A percentile compares a stretch with the other conserved stretches of the same genome.
Conservation (phyloP, 2,888 invertebrate species). For the Dione vanillae region DNA sequence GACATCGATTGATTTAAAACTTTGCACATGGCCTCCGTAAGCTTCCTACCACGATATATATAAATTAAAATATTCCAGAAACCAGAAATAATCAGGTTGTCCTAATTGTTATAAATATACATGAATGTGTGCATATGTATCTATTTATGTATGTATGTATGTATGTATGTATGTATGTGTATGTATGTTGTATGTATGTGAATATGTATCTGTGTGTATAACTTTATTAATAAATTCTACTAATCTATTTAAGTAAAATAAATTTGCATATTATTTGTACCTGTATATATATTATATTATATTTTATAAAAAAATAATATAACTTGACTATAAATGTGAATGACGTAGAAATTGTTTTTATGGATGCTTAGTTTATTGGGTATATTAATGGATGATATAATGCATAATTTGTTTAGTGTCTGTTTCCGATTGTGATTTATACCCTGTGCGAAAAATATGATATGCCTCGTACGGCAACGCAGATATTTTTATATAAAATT, state of each 20-base stretch:
- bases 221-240: no score
- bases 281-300: background rate
- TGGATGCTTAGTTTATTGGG: background rate
- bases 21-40: background rate
- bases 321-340: background rate
- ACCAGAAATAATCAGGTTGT: background rate
- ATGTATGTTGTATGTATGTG: no score
- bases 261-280: background rate
- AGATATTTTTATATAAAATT: no score
- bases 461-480: no score
- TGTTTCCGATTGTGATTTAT: no score
- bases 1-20: background rate
- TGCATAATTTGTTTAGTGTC: no score
- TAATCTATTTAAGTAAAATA: no score
- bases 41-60: background rate
- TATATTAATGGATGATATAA: background rate
- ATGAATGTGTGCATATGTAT: no score
- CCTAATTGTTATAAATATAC: background rate
- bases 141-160: no score
- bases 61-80: background rate
- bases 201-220: no score
- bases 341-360: background rate
- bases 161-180: no score
- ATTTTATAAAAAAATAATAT: background rate
- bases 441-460: no score